Percentiles rank a stretch among this genome's conserved stretches.
phyloP scores from a whole-genome alignment of 2,888 invertebrate species.

The Lutraria lutraria region DNA sequence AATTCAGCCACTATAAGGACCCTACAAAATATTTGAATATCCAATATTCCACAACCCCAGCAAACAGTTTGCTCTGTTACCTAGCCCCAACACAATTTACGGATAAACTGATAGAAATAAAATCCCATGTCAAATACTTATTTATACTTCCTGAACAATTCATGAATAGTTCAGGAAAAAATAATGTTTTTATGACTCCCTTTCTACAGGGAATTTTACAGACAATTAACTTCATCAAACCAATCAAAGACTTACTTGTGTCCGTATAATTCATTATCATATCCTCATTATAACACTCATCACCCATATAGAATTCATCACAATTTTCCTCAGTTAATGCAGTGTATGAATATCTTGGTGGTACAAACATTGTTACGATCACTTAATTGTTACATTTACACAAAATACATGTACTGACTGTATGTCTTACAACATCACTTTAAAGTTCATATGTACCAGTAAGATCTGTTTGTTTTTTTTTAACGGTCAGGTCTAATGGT shows the following conservation, averaged over 20 bases:
- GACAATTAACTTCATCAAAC: neutral
- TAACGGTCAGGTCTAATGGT: neutral
- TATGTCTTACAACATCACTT: neutral
- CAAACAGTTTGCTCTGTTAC: too few relatives aligned
- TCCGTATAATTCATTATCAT: neutral
- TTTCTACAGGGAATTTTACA: too few relatives aligned
- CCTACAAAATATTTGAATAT: too few relatives aligned
- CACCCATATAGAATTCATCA: neutral
- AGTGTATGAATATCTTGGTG: neutral
- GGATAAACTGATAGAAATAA: too few relatives aligned
- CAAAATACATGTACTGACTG: neutral
- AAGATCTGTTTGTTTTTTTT: neutral
- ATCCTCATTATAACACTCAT: neutral
- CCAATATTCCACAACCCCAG: too few relatives aligned
- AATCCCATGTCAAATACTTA: too few relatives aligned
- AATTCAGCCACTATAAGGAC: too few relatives aligned
- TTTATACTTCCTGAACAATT: too few relatives aligned
- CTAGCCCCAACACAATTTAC: too few relatives aligned
- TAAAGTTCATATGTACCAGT: neutral
- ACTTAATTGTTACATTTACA: neutral
- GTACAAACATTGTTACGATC: neutral
- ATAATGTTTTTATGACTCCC: too few relatives aligned
- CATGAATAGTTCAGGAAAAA: too few relatives aligned
- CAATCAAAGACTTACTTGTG: constrained; percentile 6
- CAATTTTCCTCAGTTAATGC: neutral